A percentile compares a stretch with the other conserved stretches of the same genome.
Evolutionary conservation across 1,140 invertebrate species (phyloP).

Genomic region (Pseudomyrmex pallidus): DNA sequence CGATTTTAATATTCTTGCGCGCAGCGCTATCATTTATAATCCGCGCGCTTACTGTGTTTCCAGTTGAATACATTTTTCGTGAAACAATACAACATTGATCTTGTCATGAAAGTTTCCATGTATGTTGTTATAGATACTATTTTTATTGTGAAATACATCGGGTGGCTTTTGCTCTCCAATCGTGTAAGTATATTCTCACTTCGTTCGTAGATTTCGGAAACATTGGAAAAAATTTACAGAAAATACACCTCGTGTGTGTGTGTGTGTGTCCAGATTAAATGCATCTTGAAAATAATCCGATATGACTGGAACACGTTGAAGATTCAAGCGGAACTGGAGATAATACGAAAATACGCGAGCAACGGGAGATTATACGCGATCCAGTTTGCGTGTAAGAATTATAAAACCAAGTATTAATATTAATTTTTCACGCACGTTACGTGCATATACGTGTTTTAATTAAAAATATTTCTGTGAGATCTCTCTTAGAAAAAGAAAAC

Average conservation of each 20-base stretch:
- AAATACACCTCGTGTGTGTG: conserved; percentile 3
- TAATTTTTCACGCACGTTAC: not conserved
- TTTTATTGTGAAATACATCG: conserved; percentile 43
- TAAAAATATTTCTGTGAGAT: no score
- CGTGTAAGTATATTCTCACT: conserved; percentile 18
- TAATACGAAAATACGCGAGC: conserved; percentile 22
- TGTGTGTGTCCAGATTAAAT: conserved; percentile 19
- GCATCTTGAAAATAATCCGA: conserved; percentile 25
- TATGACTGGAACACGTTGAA: conserved; percentile 38
- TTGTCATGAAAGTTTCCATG: not conserved
- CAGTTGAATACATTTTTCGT: conserved; percentile 9
- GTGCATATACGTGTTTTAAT: no score
- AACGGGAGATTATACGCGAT: conserved; percentile 11
- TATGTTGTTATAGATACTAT: not conserved
- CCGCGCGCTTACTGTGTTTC: not conserved
- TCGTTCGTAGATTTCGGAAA: not conserved
- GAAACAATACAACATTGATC: not conserved
- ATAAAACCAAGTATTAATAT: conserved; percentile 18
- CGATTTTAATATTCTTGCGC: not conserved
- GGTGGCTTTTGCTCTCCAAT: conserved; percentile 2
- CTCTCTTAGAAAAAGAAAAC: no score
- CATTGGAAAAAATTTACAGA: not conserved
- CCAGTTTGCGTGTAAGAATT: not conserved
- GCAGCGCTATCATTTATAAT: not conserved
- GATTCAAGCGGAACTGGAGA: conserved; percentile 13